Evolutionary conservation across 2,888 invertebrate genomes (phyloP), one percentile per base, ranked within the genome.

Genomic region (Drosophila anomalata): DNA sequence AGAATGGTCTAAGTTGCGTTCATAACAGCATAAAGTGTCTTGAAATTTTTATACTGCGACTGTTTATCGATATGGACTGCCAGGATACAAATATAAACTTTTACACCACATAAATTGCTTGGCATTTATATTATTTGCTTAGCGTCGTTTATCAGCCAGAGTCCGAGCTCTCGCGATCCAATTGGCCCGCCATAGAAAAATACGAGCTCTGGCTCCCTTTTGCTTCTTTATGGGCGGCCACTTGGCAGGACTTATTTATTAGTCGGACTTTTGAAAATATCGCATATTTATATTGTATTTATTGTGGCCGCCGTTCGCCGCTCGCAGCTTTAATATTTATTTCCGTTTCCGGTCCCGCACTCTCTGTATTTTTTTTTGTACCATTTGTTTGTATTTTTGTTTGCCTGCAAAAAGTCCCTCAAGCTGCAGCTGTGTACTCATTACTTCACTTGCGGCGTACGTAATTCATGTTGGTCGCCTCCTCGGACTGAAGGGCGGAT

Each of bases 361-460:
- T 36, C n/a, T 46, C 14, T 46, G 12, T 26, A 31, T 22, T 46
- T 26, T 50, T 62, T 36, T 36, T 29, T 4, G 26, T 33, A 33
- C 33, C 33, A 26, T 11, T 46, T 46, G 14, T 56, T 36, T 39
- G 33, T 56, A 9, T 17, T 44, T 52, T 53, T 60, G 53, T 46
- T 52, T 72, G 63, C 36, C 51, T 17, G 41, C 17, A 42, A 42
- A 42, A 72, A 53, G 69, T 72, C 73, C 59, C 59, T 73, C 68
- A 67, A 67, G 74, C 50, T 68, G 75, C 75, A 73, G 60, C 73
- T 73, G 73, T 73, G 73, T 67, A 65, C 87, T 83, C 82, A 83
- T 83, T 83, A 83, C 88, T 88, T 86, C 80, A 83, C 80, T 88
- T 88, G 82, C 77, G 82, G 82, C 87, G 88, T 86, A 83, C 88